Percentiles rank a stretch among this genome's conserved stretches.
Conservation (phyloP, 2,888 invertebrate species). For the Timema cristinae region DNA sequence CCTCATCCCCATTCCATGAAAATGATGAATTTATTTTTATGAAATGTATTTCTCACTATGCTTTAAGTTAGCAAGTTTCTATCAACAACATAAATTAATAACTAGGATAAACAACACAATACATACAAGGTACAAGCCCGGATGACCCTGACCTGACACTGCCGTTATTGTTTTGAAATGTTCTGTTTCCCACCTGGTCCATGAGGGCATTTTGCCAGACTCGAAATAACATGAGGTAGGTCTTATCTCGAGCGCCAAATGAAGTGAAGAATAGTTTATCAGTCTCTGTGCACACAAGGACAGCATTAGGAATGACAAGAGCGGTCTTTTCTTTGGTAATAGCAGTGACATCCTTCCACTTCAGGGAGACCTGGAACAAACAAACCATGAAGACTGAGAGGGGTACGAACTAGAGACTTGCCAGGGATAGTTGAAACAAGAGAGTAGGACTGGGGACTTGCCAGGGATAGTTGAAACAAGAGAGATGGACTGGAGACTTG, state of each 20-base stretch:
- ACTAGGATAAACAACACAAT: too few relatives aligned
- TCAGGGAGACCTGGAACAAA: slow-evolving; percentile 59
- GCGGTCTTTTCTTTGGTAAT: slow-evolving; percentile 95
- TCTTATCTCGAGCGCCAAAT: slow-evolving; percentile 90
- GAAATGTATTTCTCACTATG: too few relatives aligned
- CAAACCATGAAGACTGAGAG: slow-evolving; percentile 16
- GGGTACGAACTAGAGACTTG: too few relatives aligned
- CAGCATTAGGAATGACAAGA: slow-evolving; percentile 94
- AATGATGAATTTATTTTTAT: too few relatives aligned
- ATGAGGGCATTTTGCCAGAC: slow-evolving; percentile 95
- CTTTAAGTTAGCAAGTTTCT: too few relatives aligned
- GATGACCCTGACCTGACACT: background rate
- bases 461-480: too few relatives aligned
- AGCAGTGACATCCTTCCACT: slow-evolving; percentile 86
- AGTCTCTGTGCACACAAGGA: slow-evolving; percentile 72
- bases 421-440: too few relatives aligned
- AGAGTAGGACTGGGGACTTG: too few relatives aligned
- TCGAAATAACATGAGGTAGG: slow-evolving; percentile 91
- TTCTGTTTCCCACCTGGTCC: slow-evolving; percentile 59
- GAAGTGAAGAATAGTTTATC: slow-evolving; percentile 94
- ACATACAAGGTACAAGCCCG: too few relatives aligned
- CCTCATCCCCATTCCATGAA: too few relatives aligned
- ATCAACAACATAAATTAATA: too few relatives aligned
- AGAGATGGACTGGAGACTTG: too few relatives aligned
- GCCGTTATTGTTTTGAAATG: background rate